Base-by-base conservation (phyloP, 2,113 vertebrate genomes). In the Etia nguti region DNA sequence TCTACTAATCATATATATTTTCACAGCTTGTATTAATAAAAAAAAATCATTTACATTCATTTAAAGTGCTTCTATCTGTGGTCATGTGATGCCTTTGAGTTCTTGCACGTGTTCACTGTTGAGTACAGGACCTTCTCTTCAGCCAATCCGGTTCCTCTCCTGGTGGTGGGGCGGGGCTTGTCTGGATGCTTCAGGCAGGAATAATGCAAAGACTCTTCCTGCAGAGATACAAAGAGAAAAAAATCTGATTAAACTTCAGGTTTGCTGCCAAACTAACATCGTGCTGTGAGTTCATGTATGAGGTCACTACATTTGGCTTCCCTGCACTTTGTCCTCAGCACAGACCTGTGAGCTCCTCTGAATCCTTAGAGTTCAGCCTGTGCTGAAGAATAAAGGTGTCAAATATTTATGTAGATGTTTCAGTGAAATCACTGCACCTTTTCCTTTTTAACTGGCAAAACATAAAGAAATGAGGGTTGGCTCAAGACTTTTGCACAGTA, bases 121-220 rank as follows among this genome's bases (percentile, higher is more conserved):
- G 92, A 86, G 68, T 96, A 96, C 0, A 62, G 92, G 24, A 94
- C 91, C 2, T 82, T 11, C 8, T 88, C 57, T 12, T 84, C 22
- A 6, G n/a, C 87, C 83, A 87, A 80, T 86, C 50, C 0, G 0
- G 22, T 13, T 7, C 3, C 15, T 65, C 60, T 46, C 65, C 20
- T 80, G 80, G 3, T 22, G 1, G 56, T 4, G 55, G 82, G 94
- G 83, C 82, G 83, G 80, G 86, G 70, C 87, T 34, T 80, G 18
- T 50, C 5, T 5, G 16, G 7, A 3, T 88, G 88, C 29, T 38
- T 87, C 86, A 95, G 90, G 52, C 91, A 94, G 89, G 93, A 92
- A 8, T 94, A 95, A n/a, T 94, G 92, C 65, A 95, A 16, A 11
- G 68, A 31, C 0, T 11, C 81, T 0, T 87, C 91, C 94, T 96